Evolutionary conservation across 2,113 vertebrate species (phyloP), one percentile per base, ranked within the genome.

Genomic region (Condylura cristata): DNA sequence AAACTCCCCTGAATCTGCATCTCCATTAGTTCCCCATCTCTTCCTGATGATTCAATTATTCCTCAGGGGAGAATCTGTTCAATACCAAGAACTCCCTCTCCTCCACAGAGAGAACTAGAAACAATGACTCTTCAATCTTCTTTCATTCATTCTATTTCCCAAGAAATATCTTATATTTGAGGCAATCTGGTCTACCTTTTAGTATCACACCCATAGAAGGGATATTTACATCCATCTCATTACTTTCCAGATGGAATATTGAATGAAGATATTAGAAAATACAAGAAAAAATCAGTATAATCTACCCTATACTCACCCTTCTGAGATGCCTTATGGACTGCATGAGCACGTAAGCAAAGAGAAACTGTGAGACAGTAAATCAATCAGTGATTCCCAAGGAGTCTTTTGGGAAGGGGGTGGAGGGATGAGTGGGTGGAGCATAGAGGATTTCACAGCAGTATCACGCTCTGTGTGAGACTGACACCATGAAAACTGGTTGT

Each of bases 41-140:
- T 16, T 70, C 66, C 71, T 74, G 86, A 88, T 92, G 89, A 88
- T 5, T 93, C 94, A 81, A 86, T 96, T 96, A 96, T 88, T 97
- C 96, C 84, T 95, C 24, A 37, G 93, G 93, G 91, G 76, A 95
- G 91, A 96, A 85, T 93, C 86, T 92, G 91, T 92, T 96, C 94
- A 84, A 53, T 75, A 68, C 16, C 24, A 66, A 94, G 63, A 97
- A 94, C 88, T 88, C 91, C 91, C 84, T 97, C 93, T 61, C 28
- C 24, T 79, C 72, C 76, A 53, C 44, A 60, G 70, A 82, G 53
- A 48, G 79, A 18, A 66, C 28, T 8, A 3, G 48, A 82, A 86
- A 93, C 30, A n/a, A 26, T 61, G 84, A 32, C 44, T 90, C 53
- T 65, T 14, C 87, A 92, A 60, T 20, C 6, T 5, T 71, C 61